A percentile compares a stretch with the other conserved stretches of the same genome.
Evolutionary conservation across 1,140 invertebrate species (phyloP).

Genomic region (Globodera rostochiensis): DNA sequence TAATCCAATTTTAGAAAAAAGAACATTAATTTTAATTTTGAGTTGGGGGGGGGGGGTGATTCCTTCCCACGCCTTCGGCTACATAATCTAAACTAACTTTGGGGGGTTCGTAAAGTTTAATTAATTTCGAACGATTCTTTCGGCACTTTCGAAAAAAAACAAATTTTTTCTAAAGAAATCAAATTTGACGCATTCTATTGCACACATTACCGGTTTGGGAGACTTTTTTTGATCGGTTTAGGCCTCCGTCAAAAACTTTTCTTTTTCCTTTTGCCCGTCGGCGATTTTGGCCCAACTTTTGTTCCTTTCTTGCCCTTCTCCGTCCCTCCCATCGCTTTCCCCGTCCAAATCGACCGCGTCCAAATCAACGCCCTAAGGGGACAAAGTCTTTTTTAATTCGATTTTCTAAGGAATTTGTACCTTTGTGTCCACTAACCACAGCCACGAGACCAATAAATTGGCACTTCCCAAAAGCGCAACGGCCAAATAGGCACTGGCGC

Average conservation of each 20-base stretch:
- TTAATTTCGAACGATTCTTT: no score
- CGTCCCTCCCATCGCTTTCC: slow-evolving; percentile 4
- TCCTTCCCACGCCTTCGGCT: no score
- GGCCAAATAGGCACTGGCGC: slow-evolving; percentile 60
- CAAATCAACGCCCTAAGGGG: slow-evolving; percentile 14
- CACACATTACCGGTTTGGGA: not conserved
- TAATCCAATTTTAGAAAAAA: no score
- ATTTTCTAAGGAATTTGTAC: not conserved
- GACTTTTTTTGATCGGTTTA: not conserved
- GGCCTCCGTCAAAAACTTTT: not conserved
- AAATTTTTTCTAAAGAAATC: no score
- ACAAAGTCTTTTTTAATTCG: not conserved
- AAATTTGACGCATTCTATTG: no score
- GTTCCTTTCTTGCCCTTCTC: not conserved
- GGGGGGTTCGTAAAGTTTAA: no score
- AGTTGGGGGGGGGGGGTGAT: no score
- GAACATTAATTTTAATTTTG: no score
- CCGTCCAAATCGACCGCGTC: slow-evolving; percentile 25
- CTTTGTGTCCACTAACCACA: slow-evolving; percentile 63
- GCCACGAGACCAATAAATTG: slow-evolving; percentile 60
- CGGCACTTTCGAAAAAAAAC: no score
- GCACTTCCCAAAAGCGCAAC: slow-evolving; percentile 56
- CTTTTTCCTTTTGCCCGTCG: not conserved
- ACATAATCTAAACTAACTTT: no score
- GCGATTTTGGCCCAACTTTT: not conserved